phyloP scores from a whole-genome alignment of 2,797 vertebrate species.

The Petrocephalus schoutedeni region DNA sequence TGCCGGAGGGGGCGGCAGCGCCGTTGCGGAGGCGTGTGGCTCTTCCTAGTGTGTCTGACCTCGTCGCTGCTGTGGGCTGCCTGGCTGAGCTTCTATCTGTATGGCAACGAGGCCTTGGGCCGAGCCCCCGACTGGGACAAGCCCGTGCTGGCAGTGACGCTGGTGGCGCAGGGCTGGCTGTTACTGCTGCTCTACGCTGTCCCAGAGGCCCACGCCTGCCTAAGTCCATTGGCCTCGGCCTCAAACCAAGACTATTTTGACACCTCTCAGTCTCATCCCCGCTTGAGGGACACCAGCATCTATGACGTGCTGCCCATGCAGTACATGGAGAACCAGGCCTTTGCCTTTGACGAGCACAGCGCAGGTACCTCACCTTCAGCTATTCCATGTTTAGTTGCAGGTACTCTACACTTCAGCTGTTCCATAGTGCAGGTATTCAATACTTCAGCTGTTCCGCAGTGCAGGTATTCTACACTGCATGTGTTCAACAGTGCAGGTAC shows the following conservation, averaged over 20 bases:
- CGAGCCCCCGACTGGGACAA: slow-evolving; percentile 70
- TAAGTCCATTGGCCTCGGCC: slow-evolving; percentile 65
- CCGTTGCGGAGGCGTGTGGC: slow-evolving; percentile 84
- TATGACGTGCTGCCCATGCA: slow-evolving; percentile 81
- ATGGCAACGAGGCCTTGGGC: slow-evolving; percentile 66
- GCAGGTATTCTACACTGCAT: not conserved
- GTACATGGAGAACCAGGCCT: slow-evolving; percentile 89
- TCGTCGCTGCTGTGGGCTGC: slow-evolving; percentile 86
- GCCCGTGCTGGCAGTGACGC: slow-evolving; percentile 81
- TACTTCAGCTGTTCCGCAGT: not conserved
- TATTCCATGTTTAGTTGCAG: not conserved
- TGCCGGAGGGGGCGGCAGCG: slow-evolving; percentile 83
- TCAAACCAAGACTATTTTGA: slow-evolving; percentile 83
- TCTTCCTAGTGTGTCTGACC: slow-evolving; percentile 79
- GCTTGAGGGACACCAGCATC: slow-evolving; percentile 59
- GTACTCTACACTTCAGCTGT: not conserved
- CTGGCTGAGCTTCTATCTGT: slow-evolving; percentile 94
- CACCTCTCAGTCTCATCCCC: slow-evolving; percentile 68
- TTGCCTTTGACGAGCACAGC: slow-evolving; percentile 89
- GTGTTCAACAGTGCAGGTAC: not conserved
- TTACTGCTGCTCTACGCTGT: slow-evolving; percentile 90
- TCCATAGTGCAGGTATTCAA: not conserved
- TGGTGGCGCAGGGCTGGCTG: slow-evolving; percentile 90
- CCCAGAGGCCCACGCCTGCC: slow-evolving; percentile 83
- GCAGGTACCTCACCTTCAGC: slow-evolving; percentile 66